Evolutionary conservation across 1,140 invertebrate genomes (phyloP).

Genomic region (Nephotettix cincticeps): DNA sequence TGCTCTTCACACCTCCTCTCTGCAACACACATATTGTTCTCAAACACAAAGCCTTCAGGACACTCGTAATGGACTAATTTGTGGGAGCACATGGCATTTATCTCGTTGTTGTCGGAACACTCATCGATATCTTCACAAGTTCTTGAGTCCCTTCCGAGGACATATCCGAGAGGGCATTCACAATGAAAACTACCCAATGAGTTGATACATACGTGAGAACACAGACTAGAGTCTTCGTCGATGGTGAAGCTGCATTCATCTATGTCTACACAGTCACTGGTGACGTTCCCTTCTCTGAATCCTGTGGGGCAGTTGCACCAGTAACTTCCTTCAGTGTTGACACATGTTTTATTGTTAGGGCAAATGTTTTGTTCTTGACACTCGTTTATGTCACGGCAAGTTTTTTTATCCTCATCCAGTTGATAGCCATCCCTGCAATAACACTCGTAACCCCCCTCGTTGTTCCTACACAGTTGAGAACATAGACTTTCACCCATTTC

Average conservation of each 20-base stretch:
- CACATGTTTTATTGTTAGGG: constrained; percentile 59
- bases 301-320: constrained; percentile 54
- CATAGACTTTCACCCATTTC: not conserved
- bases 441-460: not conserved
- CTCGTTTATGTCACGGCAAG: constrained; percentile 72
- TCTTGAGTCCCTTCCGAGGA: constrained; percentile 40
- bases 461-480: not conserved
- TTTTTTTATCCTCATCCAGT: not conserved
- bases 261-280: constrained; percentile 47
- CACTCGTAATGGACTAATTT: constrained; percentile 57
- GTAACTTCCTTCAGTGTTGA: constrained; percentile 56
- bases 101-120: constrained; percentile 42
- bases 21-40: constrained; percentile 48
- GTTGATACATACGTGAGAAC: constrained; percentile 66
- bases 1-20: constrained; percentile 53
- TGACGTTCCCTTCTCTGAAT: constrained; percentile 51
- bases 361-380: constrained; percentile 69
- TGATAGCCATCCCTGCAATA: not conserved
- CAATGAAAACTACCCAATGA: constrained; percentile 69
- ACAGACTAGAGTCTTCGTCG: constrained; percentile 49
- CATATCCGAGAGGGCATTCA: constrained; percentile 61
- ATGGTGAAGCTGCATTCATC: constrained; percentile 39
- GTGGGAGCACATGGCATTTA: constrained; percentile 40
- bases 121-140: constrained; percentile 58
- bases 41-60: constrained; percentile 49